Base-by-base conservation (phyloP, 2,888 invertebrate species). In the Spisula solida region DNA sequence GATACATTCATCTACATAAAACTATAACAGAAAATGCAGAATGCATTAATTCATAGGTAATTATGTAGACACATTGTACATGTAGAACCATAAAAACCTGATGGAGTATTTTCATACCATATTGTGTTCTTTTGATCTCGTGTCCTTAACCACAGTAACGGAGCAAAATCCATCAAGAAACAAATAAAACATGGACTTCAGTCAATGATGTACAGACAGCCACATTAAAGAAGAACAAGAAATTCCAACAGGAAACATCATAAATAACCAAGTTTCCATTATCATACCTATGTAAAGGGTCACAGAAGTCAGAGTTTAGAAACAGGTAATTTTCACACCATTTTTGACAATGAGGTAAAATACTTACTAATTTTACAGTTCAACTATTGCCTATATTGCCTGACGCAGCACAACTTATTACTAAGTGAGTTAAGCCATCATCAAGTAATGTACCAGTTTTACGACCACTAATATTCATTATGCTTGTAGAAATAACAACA, bases 311-410 rank as follows among this genome's bases (percentile, higher is more conserved):
- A 66, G 10, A 66, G n/a, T 25, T 66, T 66, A n/a, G 25, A 25
- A 25, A 66, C n/a, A 66, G 25, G 60, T 75, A 31, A 75, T 75
- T 75, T 75, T 75, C 34, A 31, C 75, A 75, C 31, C 75, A 31
- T 75, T 75, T 75, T 34, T 34, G 16, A 75, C 75, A 75, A 60
- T 60, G 60, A 34, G 75, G 16, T 31, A 75, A 75, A 75, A 34
- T 31, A 75, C 34, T 75, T 31, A 75, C 16, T 18, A 31, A 31
- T 8, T 29, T 34, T 20, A 75, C 29, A 34, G 75, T 60, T 60
- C 60, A 60, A 25, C 12, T 25, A 60, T 60, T n/a, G 20, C 60
- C 60, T 60, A 60, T 25, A 60, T 60, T n/a, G 20, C 60, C 60
- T 60, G 60, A 60, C 60, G 20, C 25, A 60, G 25, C 60, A n/a